Evolutionary conservation across 2,113 vertebrate genomes (phyloP), one percentile per base, ranked within the genome.

Genomic region (Nerophis lumbriciformis): DNA sequence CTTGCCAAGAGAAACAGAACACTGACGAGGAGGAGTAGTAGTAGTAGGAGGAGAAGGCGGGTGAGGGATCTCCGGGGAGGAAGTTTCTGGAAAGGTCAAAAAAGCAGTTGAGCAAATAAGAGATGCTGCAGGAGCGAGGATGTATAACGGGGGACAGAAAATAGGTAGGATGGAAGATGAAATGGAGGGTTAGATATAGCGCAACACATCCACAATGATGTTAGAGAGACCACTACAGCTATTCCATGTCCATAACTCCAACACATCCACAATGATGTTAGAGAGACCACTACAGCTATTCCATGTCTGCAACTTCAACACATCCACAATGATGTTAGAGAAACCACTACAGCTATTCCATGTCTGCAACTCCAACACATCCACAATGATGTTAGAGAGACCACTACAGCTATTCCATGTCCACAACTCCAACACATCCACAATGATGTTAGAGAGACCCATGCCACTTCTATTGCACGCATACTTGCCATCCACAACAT

Each of bases 71-170:
- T 60, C 65, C 57, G 15, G 37, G 60, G 62, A 80, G 48, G 62
- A 65, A 63, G 59, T 76, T 69, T 71, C 53, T 75, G 54, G 6
- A 84, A 83, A 85, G 74, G 82, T 83, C 74, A 85, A 55, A 14
- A 53, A 69, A 73, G 7, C 5, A 11, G 71, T 55, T 72, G 66
- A 70, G 72, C 55, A 79, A 81, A 81, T 72, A 70, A 67, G 14
- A 35, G 35, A 56, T 59, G 54, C 9, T 52, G 44, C 55, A 61
- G 70, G 51, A 68, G 53, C 47, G 12, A 67, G 21, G 19, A 54
- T 44, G 55, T 62, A 49, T 66, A 60, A 63, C 69, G 7, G 52
- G 67, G 38, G 56, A 53, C 53, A 49, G 35, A 50, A 39, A 37
- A 38, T 5, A 9, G 38, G 58, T 36, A 53, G 48, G 38, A 58